Conservation (phyloP, 2,888 invertebrate genomes). For the Metallyticus violacea region DNA sequence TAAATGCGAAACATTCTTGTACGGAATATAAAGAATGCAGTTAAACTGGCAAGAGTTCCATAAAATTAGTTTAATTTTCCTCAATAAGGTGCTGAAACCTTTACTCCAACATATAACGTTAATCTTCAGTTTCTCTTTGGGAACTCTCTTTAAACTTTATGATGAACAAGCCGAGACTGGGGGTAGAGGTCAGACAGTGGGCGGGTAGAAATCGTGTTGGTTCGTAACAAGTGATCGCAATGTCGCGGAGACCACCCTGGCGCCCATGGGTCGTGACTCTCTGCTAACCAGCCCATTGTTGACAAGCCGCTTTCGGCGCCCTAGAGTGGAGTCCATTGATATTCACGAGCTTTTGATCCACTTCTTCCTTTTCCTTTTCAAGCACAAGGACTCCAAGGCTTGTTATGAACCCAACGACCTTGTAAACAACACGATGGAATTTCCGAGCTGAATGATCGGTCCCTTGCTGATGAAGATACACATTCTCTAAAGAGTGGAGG, state of each 20-base stretch:
- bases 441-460: not conserved
- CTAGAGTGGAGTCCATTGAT: no score
- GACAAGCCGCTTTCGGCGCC: not conserved
- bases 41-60: no score
- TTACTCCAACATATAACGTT: no score
- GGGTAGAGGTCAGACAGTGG: not conserved
- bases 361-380: not conserved
- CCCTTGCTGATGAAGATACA: no score
- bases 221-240: not conserved
- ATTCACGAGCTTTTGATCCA: not conserved
- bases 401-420: not conserved
- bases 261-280: not conserved
- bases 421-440: not conserved
- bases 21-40: no score
- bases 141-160: no score
- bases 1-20: no score
- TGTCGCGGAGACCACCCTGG: not conserved
- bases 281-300: not conserved
- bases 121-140: no score
- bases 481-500: no score
- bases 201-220: not conserved
- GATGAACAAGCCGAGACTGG: no score
- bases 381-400: not conserved
- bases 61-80: no score
- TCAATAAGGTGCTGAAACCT: no score